Evolutionary conservation across 2,113 vertebrate genomes (phyloP), one percentile per base, ranked within the genome.

Genomic region (Paralichthys olivaceus): DNA sequence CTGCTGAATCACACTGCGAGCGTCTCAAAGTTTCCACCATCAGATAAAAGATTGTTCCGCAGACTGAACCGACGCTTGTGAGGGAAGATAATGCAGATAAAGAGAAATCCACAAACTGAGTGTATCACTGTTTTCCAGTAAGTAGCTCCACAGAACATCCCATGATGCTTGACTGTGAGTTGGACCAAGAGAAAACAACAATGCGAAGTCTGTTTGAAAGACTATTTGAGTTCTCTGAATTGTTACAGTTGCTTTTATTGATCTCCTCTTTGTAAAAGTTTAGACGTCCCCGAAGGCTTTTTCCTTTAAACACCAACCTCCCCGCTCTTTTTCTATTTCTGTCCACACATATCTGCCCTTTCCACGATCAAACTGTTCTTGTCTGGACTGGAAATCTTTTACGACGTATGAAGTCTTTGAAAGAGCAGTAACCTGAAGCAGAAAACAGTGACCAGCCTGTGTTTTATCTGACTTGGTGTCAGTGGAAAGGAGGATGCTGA

Each of bases 261-360:
- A 61, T 47, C 51, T 68, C 23, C 37, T 66, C 5, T 51, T 72
- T 43, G 25, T 53, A 12, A 47, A 75, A 58, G n/a, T 60, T 32
- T 54, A 14, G 17, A 82, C 37, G 43, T 69, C 63, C 29, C 68
- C 25, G 14, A 34, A 70, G 80, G 64, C 28, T 63, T 74, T 55
- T 75, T 63, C 60, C 57, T 77, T 63, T 22, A 75, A 81, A 83
- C 73, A 60, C 25, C 62, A 51, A 40, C 80, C 82, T 73, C 63
- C 53, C 60, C 82, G 72, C 77, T 85, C 79, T 81, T 84, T n/a
- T 84, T 88, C 86, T 88, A 84, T 83, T 88, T 76, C 71, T 55
- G 79, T 76, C 60, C 29, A 6, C 37, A 40, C 63, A 68, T 57
- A 19, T 28, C 54, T 54, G 55, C 55, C 55, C 26, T 51, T 66